Conservation (phyloP, 2,888 invertebrate genomes). For the Mechanitis messenoides region DNA sequence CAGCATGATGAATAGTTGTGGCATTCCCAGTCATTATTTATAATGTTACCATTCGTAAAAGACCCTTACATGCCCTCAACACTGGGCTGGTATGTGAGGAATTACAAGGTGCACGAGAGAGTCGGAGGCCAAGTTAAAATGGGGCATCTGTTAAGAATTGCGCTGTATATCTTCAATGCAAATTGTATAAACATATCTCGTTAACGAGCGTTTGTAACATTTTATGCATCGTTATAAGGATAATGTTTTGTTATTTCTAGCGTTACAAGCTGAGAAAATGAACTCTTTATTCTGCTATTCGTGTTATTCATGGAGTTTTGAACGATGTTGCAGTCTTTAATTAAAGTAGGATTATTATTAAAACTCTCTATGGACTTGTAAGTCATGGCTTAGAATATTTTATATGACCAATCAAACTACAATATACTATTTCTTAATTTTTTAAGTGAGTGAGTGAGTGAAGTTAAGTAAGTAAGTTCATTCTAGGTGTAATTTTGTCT, state of each 20-base stretch:
- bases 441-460: no score
- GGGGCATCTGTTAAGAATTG: conserved; percentile 52
- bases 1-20: conserved; percentile 54
- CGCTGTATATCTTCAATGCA: conserved; percentile 54
- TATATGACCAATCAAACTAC: no score
- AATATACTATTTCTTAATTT: no score
- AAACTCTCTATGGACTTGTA: no score
- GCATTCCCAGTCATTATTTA: conserved; percentile 55
- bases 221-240: conserved; percentile 6
- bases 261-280: conserved; percentile 2
- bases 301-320: background rate
- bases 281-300: background rate
- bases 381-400: no score
- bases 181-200: conserved; percentile 48
- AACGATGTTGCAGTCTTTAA: background rate
- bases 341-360: no score
- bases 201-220: conserved; percentile 29
- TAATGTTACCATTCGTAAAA: conserved; percentile 44
- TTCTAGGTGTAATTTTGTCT: no score
- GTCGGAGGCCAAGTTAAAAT: conserved; percentile 36
- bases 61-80: conserved; percentile 32
- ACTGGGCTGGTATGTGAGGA: conserved; percentile 5
- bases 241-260: conserved; percentile 5
- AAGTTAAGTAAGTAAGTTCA: no score
- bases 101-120: conserved; percentile 14